These are phyloP conservation scores for Bubalus kerabau DNA, from an alignment of 2,113 vertebrate genomes.

Conservation along the genomic window DNA sequence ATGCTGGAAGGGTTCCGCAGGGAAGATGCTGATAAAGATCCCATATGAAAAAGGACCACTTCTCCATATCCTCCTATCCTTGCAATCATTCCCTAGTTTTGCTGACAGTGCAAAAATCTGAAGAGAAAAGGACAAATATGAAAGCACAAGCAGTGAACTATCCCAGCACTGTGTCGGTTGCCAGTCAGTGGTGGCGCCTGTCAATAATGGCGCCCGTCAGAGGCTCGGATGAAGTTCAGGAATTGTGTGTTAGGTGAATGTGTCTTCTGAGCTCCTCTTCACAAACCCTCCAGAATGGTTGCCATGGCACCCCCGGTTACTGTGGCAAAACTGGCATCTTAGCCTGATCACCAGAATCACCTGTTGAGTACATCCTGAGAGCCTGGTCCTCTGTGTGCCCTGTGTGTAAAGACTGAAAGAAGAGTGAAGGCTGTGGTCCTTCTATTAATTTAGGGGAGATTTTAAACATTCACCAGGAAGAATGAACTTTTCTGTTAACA, in stretches of 20 bases:
- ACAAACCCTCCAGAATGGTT: neutral
- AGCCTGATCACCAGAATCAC: neutral
- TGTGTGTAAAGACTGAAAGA: neutral
- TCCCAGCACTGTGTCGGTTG: neutral
- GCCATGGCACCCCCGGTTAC: neutral
- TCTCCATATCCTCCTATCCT: neutral
- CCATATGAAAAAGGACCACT: neutral
- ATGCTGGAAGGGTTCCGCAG: neutral
- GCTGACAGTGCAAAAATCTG: neutral
- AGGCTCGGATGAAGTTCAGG: neutral
- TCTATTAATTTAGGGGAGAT: neutral
- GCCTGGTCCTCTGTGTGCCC: neutral
- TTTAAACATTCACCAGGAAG: neutral
- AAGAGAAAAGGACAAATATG: neutral
- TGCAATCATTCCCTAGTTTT: neutral
- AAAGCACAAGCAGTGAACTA: neutral
- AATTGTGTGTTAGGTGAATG: neutral
- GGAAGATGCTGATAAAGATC: neutral
- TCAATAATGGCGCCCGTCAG: rapidly evolving
- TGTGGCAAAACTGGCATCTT: neutral
- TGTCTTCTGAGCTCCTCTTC: neutral
- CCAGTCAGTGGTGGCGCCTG: neutral
- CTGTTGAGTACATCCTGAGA: neutral
- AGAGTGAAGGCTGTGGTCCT: neutral
- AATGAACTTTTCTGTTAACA: neutral